Evolutionary conservation across 2,888 invertebrate genomes (phyloP).

Genomic region (Thymelicus sylvestris): DNA sequence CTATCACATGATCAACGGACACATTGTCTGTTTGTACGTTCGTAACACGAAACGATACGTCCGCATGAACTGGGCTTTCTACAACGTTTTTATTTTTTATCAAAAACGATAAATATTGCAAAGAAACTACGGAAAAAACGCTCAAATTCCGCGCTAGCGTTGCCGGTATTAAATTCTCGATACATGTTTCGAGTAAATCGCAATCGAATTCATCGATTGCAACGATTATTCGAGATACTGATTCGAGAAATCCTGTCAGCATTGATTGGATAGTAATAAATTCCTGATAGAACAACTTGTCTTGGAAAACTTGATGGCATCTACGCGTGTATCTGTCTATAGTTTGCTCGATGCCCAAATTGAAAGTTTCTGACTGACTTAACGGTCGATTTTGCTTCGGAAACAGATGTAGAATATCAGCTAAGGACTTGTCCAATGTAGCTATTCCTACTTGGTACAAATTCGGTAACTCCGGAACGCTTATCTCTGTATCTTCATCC

Average conservation of each 20-base stretch:
- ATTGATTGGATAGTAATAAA: conserved; percentile 70
- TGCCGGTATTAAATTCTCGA: conserved; percentile 67
- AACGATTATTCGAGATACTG: conserved; percentile 59
- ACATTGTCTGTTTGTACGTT: conserved; percentile 60
- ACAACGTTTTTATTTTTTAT: conserved; percentile 80
- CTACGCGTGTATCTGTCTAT: conserved; percentile 77
- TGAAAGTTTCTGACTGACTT: conserved; percentile 79
- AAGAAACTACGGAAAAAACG: conserved; percentile 72
- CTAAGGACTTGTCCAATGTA: conserved; percentile 68
- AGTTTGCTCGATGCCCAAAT: conserved; percentile 70
- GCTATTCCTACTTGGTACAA: conserved; percentile 61
- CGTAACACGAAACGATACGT: conserved; percentile 70
- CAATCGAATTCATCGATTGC: conserved; percentile 72
- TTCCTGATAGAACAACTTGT: conserved; percentile 78
- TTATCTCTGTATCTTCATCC: conserved; percentile 68
- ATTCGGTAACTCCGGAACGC: conserved; percentile 67
- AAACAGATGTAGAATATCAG: conserved; percentile 70
- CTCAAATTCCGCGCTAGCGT: conserved; percentile 68
- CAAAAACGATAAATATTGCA: conserved; percentile 78
- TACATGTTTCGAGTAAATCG: conserved; percentile 74
- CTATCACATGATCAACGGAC: conserved; percentile 69
- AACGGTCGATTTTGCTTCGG: conserved; percentile 78
- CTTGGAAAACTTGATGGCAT: conserved; percentile 80
- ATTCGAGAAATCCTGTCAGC: conserved; percentile 64
- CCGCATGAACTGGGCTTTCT: conserved; percentile 70